Evolutionary conservation across 1,140 invertebrate genomes (phyloP), one percentile per base, ranked within the genome.

Genomic region (Danaus melanippus): DNA sequence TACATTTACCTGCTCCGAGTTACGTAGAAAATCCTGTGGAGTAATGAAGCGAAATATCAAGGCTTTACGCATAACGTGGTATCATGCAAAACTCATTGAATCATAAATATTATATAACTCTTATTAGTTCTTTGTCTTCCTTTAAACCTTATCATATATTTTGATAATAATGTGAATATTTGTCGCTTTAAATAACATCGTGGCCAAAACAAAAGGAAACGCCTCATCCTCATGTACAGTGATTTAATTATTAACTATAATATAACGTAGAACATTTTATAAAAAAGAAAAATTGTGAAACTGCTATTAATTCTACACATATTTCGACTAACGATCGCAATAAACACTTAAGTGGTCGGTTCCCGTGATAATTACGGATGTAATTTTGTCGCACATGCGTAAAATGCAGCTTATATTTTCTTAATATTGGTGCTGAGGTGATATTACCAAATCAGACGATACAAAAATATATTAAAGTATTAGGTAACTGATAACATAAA

Each of bases 351-450:
- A 75, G 59, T 67, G 64, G 64, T 50, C 64, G 66, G 58, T 66
- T 65, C 62, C 64, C 58, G 67, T 66, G 66, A 67, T 75, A 75
- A 75, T 76, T 71, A 57, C 65, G 70, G 73, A 73, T 71, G 73
- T 71, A 73, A 75, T 76, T 76, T 76, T 74, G 73, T 74, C 65
- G 65, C 66, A 53, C 64, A 59, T 55, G 59, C 66, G 67, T 66
- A 56, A 74, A 74, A 68, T 59, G 64, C 64, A 54, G 21, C 45
- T 21, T 32, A 73, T 76, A 53, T 66, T 69, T 50, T 47, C 66
- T 67, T 69, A 71, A 68, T 71, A 62, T 67, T 52, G 42, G 9
- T 45, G 10, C 56, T 46, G 50, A 46, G 46, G 11, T 40, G 12
- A 12, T 64, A 66, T 66, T 64, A 46, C 55, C 2, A 45, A 53